Base-by-base conservation (phyloP, 2,113 vertebrate genomes). In the Rhea americana region DNA sequence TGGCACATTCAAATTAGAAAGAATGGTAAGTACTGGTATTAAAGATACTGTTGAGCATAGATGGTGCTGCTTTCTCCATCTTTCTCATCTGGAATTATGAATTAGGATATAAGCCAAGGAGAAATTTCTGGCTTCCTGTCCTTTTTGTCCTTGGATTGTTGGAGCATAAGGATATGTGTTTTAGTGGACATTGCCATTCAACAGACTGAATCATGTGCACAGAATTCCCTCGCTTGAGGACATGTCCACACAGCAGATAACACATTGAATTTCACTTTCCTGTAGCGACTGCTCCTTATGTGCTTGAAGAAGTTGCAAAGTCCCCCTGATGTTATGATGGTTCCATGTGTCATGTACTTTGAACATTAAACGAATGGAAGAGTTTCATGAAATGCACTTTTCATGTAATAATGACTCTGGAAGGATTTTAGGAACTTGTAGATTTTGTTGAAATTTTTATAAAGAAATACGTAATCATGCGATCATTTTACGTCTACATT, bases 181-280 rank as follows among this genome's bases (percentile, higher is more conserved):
- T 12, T 15, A 35, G 24, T 13, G 13, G 7, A 43, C 1, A 0
- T 30, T 73, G 43, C 3, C 39, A 2, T 63, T 63, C 59, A 74
- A 7, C 55, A 55, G 35, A 39, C 41, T 13, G 32, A 39, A 32
- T 37, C n/a, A 26, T 39, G 9, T 48, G 24, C 7, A 24, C 1
- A 39, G 7, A 7, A 7, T 66, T 74, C 43, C 7, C 81, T 35
- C 25, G 20, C 66, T 43, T 28, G 50, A 8, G 0, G 2, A 5
- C 6, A 2, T 76, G 9, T 58, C 35, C 4, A 6, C 11, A 6
- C 1, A 14, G 35, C 62, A 14, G n/a, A 55, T 2, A 5, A 24
- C 35, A 70, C 13, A 11, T 71, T 1, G 5, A 14, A 2, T 17
- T 16, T 8, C 13, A 37, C 11, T 59, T 71, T 19, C 4, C 22